Percentiles rank a stretch among this genome's conserved stretches.
phyloP scores from a whole-genome alignment of 2,797 vertebrate species.

The Tinamus major region DNA sequence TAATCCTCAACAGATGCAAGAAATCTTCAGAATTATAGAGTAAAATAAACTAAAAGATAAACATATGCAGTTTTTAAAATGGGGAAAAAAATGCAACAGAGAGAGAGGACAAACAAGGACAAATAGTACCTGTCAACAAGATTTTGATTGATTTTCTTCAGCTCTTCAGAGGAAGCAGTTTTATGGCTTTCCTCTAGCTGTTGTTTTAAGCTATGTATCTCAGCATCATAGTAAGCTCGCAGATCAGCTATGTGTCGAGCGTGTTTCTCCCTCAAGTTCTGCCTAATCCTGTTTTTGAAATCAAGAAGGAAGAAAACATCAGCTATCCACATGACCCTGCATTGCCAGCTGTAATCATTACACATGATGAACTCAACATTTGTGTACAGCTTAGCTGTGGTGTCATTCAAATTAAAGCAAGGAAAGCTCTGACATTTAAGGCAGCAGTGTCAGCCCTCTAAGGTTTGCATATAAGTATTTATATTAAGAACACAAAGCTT shows the following conservation, averaged over 20 bases:
- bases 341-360: neutral
- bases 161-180: constrained; percentile 78
- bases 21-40: neutral
- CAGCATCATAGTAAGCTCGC: constrained; percentile 93
- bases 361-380: neutral
- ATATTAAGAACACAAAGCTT: neutral
- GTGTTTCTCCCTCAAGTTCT: constrained; percentile 94
- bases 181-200: constrained; percentile 85
- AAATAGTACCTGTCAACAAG: constrained; percentile 86
- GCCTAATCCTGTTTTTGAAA: constrained; percentile 84
- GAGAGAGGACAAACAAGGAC: neutral
- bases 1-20: neutral
- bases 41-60: neutral
- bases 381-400: neutral
- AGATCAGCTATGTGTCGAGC: constrained; percentile 92
- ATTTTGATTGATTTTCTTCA: constrained; percentile 86
- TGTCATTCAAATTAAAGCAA: neutral
- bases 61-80: neutral
- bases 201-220: constrained; percentile 88
- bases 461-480: neutral
- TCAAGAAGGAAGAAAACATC: neutral
- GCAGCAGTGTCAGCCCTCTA: neutral
- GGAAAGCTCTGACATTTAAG: neutral
- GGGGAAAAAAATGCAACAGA: neutral
- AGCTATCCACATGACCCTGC: neutral